Base-by-base conservation (phyloP, 92 coral and sea anemone genomes). In the Muricea muricata region DNA sequence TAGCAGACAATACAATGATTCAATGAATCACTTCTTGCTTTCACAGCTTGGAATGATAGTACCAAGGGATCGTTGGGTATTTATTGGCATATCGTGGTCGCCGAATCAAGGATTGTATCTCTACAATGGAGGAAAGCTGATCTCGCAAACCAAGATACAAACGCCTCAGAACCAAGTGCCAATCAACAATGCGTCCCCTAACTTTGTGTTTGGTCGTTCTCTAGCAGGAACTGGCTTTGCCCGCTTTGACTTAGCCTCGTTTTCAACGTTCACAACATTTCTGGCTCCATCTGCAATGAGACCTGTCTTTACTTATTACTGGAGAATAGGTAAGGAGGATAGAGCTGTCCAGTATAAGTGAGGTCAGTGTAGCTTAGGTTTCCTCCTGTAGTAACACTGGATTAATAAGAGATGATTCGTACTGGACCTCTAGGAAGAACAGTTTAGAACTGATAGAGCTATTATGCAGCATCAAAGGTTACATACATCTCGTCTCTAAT, bases 301-400 rank as follows among this genome's bases (percentile, higher is more conserved):
- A 21, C 83, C 89, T 66, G 88, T 90, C 23, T 93, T 79, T 84
- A 75, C 92, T 1, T 95, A 89, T 91, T 95, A 89, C 80, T 95
- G 92, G 93, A 95, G 95, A 73, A 75, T 74, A 24, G 97, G 98
- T 95, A 79, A 82, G 94, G 56, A 14, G n/a, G n/a, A n/a, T n/a
- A n/a, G n/a, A n/a, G n/a, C n/a, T n/a, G n/a, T n/a, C n/a, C n/a
- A n/a, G n/a, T n/a, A n/a, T n/a, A n/a, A n/a, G n/a, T n/a, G n/a
- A n/a, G 42, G 42, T 37, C 42, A 37, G 42, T 9, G 4, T 37
- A 4, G 42, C 9, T 37, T 37, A 4, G 9, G 42, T 37, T 37
- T 37, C 42, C 42, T 37, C 42, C 42, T 37, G n/a, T n/a, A n/a
- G n/a, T n/a, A n/a, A n/a, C n/a, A n/a, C n/a, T n/a, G n/a, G n/a